Evolutionary conservation across 2,888 invertebrate species (phyloP), one percentile per base, ranked within the genome.

Genomic region (Dryobota labecula): DNA sequence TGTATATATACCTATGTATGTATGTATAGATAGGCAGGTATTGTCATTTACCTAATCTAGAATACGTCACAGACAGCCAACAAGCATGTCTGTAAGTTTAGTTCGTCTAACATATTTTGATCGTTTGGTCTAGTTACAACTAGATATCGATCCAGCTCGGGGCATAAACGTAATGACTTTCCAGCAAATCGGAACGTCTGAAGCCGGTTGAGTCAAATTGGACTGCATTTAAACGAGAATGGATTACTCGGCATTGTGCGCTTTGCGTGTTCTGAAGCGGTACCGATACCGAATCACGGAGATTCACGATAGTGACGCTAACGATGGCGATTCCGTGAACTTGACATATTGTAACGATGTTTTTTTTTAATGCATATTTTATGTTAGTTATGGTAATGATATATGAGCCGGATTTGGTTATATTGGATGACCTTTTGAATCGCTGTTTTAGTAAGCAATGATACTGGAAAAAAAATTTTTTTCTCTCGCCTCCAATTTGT

Each of bases 161-260:
- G 58, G 61, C 58, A 71, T 49, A 54, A 53, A 56, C 36, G 27
- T 69, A 73, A 69, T 64, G 67, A 60, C 65, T 73, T 70, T 78
- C 63, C 69, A 63, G 43, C 51, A 64, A 70, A 63, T 51, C 69
- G 45, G 51, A 71, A 57, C 51, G 51, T 54, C 62, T 67, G 45
- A 77, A 77, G 57, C 78, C 62, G 45, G 73, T 73, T 66, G 58
- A 78, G 51, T 51, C 33, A 69, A 80, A 80, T 80, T 78, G 65
- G 80, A 62, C 62, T 73, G 79, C 71, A 76, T 80, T 79, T 76
- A 71, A 61, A 80, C 58, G 41, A 71, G 76, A 65, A 80, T 62
- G 24, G 61, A 76, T 79, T 64, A 65, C 67, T 62, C 49, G 53
- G 61, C 38, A 65, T 66, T 70, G 64, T 62, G 27, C 47, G 30